Evolutionary conservation across 2,888 invertebrate species (phyloP), one percentile per base, ranked within the genome.

Genomic region (Mythimna albipuncta): DNA sequence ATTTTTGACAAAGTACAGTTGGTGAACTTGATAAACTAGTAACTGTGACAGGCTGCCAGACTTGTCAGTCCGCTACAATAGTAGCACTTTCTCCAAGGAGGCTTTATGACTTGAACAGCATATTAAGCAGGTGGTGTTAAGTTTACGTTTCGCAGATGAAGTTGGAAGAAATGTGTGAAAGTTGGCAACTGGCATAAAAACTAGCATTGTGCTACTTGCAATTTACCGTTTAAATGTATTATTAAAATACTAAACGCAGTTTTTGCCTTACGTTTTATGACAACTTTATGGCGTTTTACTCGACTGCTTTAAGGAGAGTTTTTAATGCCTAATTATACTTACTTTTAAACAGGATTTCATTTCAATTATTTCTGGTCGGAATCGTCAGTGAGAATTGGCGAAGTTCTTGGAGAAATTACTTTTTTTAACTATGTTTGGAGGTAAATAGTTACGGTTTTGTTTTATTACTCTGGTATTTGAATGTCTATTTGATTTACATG

Each of bases 321-420:
- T 57, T 58, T 21, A 59, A 55, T 35, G 26, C 21, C 54, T 41
- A 32, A 61, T 64, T 50, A 55, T 19, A 47, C 52, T 44, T 59
- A 70, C 65, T 68, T 70, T 55, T 21, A 11, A 67, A 63, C 59
- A 59, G 68, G 58, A 72, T 59, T 65, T 69, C 44, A 50, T 64
- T 69, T 75, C 21, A 70, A 72, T 76, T 79, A 68, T 65, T 62
- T 64, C 19, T 68, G 21, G 32, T 63, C 61, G 35, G n/a, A 19
- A 64, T 26, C 57, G 58, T 13, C 55, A 52, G 32, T 66, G 64
- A 55, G 38, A 11, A 58, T 69, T 59, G 47, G 21, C 41, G 21
- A 64, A 79, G 21, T 69, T 66, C 62, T 21, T 21, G 41, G 38
- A 38, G 35, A 26, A 69, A 44, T 62, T 35, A 57, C 26, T 62